Base-by-base conservation (phyloP, 2,113 vertebrate genomes). In the Oncorhynchus nerka region DNA sequence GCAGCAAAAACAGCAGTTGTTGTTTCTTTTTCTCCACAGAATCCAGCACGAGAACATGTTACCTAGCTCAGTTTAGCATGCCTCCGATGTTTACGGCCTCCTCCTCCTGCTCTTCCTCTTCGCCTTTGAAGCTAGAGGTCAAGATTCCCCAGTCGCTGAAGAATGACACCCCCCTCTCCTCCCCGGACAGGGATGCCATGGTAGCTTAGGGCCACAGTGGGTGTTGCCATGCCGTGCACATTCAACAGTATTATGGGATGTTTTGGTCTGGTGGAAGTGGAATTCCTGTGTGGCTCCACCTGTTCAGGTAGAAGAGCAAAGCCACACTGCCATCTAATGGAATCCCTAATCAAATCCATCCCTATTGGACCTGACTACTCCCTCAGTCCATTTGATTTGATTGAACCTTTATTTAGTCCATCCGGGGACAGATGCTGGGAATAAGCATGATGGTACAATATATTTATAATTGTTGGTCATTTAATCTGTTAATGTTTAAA, bases 311-410 rank as follows among this genome's bases (percentile, higher is more conserved):
- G 39, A 70, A 70, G 34, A 48, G 39, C 34, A 48, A 70, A 70
- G 68, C 68, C 24, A 48, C 39, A 70, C 68, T 70, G 68, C 68
- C 68, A 28, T 39, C 68, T 70, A 16, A 30, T 32, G 68, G 68
- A 22, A 8, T 24, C 68, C 12, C n/a, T 69, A n/a, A 24, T 62
- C 16, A 22, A n/a, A n/a, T 22, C 59, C 24, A n/a, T 16, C 6
- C 19, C 19, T 20, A 57, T 57, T 57, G 39, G 39, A 45, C 39
- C 39, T 45, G 11, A 45, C 9, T 11, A 45, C 9, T 45, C 16
- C 51, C 4, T 55, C 51, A 15, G 16, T 19, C 51, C 51, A 16
- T 15, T 55, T 19, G 1, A 5, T 16, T 34, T 8, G 0, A 7
- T 34, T 34, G 7, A 34, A 34, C 34, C 6, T 34, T 7, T 34